Evolutionary conservation across 2,888 invertebrate genomes (phyloP), one percentile per base, ranked within the genome.

Genomic region (Clunio marinus): DNA sequence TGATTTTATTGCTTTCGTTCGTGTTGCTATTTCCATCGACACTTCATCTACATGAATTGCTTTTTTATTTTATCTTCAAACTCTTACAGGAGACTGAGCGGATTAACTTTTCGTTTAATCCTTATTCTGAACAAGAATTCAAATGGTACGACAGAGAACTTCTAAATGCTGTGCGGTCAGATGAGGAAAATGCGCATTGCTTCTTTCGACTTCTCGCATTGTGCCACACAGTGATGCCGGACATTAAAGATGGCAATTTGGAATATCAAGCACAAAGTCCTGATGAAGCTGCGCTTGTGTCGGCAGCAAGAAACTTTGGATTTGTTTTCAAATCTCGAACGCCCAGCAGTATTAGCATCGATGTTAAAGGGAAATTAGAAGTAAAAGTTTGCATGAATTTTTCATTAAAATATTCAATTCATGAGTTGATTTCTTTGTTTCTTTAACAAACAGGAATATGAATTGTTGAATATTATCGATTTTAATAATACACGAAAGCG

Each of bases 141-240:
- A 88, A 88, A 75, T 99, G 97, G 83, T 98, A 91, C 80, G 99
- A 99, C 81, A 81, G 84, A 69, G 84, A 86, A 55, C 81, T 99
- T 68, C 79, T 96, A 73, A 91, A 93, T 69, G 92, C 93, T 13
- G 92, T 96, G 55, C 83, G 82, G 72, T 82, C 84, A 37, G 87
- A 88, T 70, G 88, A 95, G 76, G 80, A 81, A 57, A 84, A 90
- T 75, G 88, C 88, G 45, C 88, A 89, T 76, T 88, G 86, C 75
- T 97, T 97, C 82, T 97, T 97, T 83, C 86, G 91, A 45, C 81
- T 97, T 69, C 83, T 99, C 71, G 93, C 98, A 1, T 83, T 99
- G 32, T 99, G 99, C 77, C 99, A 99, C 77, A 99, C 99, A 1
- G 98, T 99, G 65, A 99, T 99, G 98, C 93, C 97, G 0, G 96